Base-by-base conservation (phyloP, 1,140 invertebrate species). In the Meloidogyne chitwoodi region DNA sequence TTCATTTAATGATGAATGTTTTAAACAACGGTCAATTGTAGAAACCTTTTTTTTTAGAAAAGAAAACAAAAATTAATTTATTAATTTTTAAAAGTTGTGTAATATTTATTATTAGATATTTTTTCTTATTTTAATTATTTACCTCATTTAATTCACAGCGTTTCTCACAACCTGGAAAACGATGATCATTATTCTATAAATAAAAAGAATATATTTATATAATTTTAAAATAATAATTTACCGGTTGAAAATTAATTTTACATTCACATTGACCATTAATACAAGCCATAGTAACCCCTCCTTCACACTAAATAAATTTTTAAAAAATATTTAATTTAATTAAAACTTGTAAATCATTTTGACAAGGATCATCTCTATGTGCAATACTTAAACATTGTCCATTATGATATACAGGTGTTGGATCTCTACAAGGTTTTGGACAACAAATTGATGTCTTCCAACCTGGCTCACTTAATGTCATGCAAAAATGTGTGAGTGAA, bases 391-490 rank as follows among this genome's bases (percentile, higher is more conserved):
- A 75, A 67, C 85, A 86, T 64, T 86, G 86, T 65, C 85, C 85
- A 70, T 87, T 87, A 19, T 84, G 75, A 71, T 85, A 86, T 12
- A 86, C 78, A 16, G 85, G 85, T 24, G 85, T 86, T 24, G 85
- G 85, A 56, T 86, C 86, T 38, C 85, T 68, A 68, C 85, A 86
- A 19, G 85, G 85, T 74, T 82, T 76, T 31, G 85, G 85, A 70
- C 85, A 86, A 68, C 85, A 86, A 27, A 86, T 63, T 3, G 86
- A 86, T 14, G 83, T 82, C 68, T 86, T 86, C 85, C 86, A 87
- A 29, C 85, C 85, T 12, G 86, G 85, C 41, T 86, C 85, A 38
- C 74, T 87, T 22, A 86, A 67, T 5, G 84, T 79, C 63, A 87
- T 84, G 41, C 85, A 86, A 71, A 85, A 87, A 77, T 86, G 85